A percentile compares a stretch with the other conserved stretches of the same genome.
Conservation (phyloP, 1,140 invertebrate genomes). For the Sitobion miscanthi region DNA sequence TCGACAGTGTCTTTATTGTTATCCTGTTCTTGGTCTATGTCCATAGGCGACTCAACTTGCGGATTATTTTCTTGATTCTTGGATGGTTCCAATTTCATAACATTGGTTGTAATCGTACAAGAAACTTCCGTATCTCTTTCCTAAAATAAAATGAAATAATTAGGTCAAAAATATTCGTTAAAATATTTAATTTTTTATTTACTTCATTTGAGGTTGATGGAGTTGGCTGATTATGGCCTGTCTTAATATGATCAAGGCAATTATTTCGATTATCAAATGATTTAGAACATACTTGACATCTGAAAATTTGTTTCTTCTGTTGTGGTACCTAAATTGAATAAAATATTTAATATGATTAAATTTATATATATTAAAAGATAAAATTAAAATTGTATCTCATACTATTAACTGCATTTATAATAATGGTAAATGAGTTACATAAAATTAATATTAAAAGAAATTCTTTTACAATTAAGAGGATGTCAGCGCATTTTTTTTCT, state of each 20-base stretch:
- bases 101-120: neutral
- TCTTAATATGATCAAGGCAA: conserved; percentile 57
- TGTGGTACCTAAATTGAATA: neutral
- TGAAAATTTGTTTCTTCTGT: conserved; percentile 25
- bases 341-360: too few species aligned
- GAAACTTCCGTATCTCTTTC: neutral
- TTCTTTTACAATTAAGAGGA: too few species aligned
- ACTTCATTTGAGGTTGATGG: neutral
- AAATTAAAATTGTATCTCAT: neutral
- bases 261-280: conserved; percentile 54
- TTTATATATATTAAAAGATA: too few species aligned
- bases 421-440: neutral
- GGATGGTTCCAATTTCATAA: neutral
- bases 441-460: neutral
- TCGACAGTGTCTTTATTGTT: neutral
- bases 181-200: neutral
- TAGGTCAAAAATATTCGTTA: neutral
- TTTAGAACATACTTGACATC: conserved; percentile 57
- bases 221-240: conserved; percentile 48
- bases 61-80: neutral
- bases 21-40: neutral
- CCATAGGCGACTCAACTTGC: neutral
- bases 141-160: neutral
- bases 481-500: too few species aligned
- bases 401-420: neutral